phyloP scores from a whole-genome alignment of 1,140 invertebrate genomes.

The Cardiocondyla obscurior region DNA sequence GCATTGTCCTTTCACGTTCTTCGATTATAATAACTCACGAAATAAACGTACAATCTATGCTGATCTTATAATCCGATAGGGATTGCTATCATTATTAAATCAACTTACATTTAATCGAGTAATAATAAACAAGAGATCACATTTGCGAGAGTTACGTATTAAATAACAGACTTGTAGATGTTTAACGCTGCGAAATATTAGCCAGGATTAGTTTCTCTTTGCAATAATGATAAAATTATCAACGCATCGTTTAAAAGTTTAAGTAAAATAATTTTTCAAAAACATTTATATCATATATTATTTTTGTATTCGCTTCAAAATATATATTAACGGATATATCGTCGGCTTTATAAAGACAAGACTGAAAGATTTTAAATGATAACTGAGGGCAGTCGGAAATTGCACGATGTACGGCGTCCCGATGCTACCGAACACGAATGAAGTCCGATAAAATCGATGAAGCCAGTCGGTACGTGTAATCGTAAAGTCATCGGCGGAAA shows the following conservation, averaged over 20 bases:
- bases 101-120: background rate
- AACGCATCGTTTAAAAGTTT: background rate
- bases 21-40: constrained; percentile 9
- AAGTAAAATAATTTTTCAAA: too few species aligned
- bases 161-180: background rate
- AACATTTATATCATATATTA: background rate
- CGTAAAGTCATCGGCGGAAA: constrained; percentile 54
- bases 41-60: background rate
- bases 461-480: constrained; percentile 32
- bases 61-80: background rate
- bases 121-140: background rate
- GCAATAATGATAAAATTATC: background rate
- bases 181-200: too few species aligned
- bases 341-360: background rate
- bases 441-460: constrained; percentile 49
- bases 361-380: background rate
- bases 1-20: constrained; percentile 22
- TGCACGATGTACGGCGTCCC: background rate
- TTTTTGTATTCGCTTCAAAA: too few species aligned
- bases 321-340: too few species aligned
- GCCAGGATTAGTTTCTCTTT: too few species aligned
- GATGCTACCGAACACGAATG: constrained; percentile 10
- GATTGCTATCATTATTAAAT: background rate
- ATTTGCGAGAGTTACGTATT: background rate
- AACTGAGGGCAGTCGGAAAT: background rate